Evolutionary conservation across 2,113 vertebrate species (phyloP), one percentile per base, ranked within the genome.

Genomic region (Chionodraco myersi): DNA sequence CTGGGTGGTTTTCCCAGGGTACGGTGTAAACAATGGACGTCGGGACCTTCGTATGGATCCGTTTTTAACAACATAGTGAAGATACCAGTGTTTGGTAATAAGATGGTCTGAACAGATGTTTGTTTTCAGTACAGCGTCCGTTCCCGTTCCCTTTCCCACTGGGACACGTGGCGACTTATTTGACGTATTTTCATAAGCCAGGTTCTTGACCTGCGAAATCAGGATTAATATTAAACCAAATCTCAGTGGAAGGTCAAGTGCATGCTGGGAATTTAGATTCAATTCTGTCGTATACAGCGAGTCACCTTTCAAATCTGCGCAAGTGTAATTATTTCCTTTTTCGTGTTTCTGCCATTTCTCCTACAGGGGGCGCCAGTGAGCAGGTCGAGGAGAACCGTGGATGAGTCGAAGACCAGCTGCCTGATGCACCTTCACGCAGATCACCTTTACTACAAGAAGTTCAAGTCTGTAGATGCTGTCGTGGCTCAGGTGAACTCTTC

Each of bases 401-500:
- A 95, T 75, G 83, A 92, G 62, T 91, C 92, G 5, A 96, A 93
- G 82, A 96, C 91, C 66, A 95, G 89, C 78, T 96, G 96, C 72
- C 87, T 96, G 54, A 88, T 97, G 1, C 92, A 96, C 72, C 52
- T 97, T 34, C 78, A 94, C 0, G 94, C 82, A 0, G 96, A 97
- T 73, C 87, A 95, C 80, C 88, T 92, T 47, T 97, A 94, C 89
- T 97, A 88, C 85, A 90, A 84, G 48, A 92, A 63, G 75, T 96
- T 96, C 82, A 95, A 92, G 60, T 94, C 94, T 34, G 70, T 92
- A 1, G 93, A 95, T 70, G 94, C 91, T 6, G 95, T 96, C 16
- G 91, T 96, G 49, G 93, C 93, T 78, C 96, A 96, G 96, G 96
- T 96, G 83, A 92, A 2, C 6, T 0, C 0, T 48, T 72, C 11